These are phyloP conservation scores for Chelidonichthys spinosus DNA, from an alignment of 2,797 vertebrate genomes.

Conservation along the genomic window DNA sequence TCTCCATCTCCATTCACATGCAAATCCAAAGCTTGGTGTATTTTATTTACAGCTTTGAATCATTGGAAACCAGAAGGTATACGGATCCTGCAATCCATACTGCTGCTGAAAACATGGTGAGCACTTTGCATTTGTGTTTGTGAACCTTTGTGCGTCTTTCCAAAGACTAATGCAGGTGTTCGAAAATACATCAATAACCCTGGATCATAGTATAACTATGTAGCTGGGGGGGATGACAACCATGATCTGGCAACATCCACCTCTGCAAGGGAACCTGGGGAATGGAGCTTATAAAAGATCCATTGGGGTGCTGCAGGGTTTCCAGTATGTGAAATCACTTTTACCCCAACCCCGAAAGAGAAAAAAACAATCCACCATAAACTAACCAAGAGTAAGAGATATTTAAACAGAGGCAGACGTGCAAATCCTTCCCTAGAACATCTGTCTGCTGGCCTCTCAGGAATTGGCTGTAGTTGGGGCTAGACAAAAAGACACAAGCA, in stretches of 20 bases:
- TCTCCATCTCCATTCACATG: background rate
- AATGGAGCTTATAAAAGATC: slow-evolving; percentile 69
- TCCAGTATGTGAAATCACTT: slow-evolving; percentile 62
- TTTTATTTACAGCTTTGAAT: slow-evolving; percentile 37
- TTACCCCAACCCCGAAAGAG: slow-evolving; percentile 31
- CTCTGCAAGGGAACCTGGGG: slow-evolving; percentile 60
- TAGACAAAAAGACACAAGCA: slow-evolving; percentile 59
- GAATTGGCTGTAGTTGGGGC: slow-evolving; percentile 70
- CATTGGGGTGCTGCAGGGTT: slow-evolving; percentile 57
- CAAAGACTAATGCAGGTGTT: slow-evolving; percentile 65
- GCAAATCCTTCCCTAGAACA: slow-evolving; percentile 75
- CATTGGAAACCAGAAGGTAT: slow-evolving; percentile 2
- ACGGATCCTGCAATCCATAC: slow-evolving; percentile 18
- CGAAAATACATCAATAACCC: slow-evolving; percentile 69
- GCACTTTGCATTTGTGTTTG: slow-evolving; percentile 43
- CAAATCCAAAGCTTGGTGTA: background rate
- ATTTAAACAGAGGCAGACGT: slow-evolving; percentile 66
- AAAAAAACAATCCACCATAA: slow-evolving; percentile 33
- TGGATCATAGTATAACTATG: slow-evolving; percentile 72
- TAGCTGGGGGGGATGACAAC: slow-evolving; percentile 71
- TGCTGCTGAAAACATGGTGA: slow-evolving; percentile 22
- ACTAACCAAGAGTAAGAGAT: slow-evolving; percentile 62
- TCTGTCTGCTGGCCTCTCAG: slow-evolving; percentile 74
- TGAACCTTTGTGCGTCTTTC: slow-evolving; percentile 52
- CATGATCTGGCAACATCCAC: slow-evolving; percentile 70